Evolutionary conservation across 2,113 vertebrate species (phyloP).

Genomic region (Apodemus sylvaticus): DNA sequence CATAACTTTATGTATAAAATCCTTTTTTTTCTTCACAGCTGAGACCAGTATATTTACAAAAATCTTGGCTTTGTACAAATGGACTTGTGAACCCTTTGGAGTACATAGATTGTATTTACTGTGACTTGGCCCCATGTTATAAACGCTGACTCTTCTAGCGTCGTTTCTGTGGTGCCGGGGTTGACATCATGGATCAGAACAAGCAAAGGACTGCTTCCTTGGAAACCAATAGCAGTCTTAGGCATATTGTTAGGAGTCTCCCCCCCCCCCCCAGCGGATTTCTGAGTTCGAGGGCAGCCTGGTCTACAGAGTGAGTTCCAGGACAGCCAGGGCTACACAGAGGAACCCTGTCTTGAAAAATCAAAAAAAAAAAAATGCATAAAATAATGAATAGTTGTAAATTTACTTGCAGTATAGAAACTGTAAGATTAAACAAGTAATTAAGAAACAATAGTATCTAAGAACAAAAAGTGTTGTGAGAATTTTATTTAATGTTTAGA

Average conservation of each 20-base stretch:
- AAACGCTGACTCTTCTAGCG: background rate
- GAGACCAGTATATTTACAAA: background rate
- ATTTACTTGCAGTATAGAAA: background rate
- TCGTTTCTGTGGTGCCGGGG: background rate
- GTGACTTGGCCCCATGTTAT: background rate
- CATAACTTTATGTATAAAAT: background rate
- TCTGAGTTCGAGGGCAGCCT: no score
- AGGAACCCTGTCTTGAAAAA: no score
- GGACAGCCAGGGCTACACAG: no score
- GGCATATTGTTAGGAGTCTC: background rate
- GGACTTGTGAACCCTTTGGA: background rate
- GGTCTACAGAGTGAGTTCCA: no score
- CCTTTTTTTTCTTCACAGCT: background rate
- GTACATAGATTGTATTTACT: background rate
- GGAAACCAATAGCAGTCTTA: background rate
- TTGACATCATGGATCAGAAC: background rate
- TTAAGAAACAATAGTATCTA: conserved; percentile 4
- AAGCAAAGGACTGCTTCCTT: background rate
- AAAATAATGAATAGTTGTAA: conserved; percentile 2
- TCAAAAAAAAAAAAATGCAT: no score
- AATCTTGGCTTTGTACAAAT: background rate
- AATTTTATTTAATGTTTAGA: conserved; percentile 14
- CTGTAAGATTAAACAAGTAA: conserved; percentile 27
- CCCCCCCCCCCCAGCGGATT: no score
- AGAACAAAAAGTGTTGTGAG: background rate